A percentile compares a stretch with the other conserved stretches of the same genome.
These are phyloP conservation scores for Synaphobranchus kaupii DNA, from an alignment of 2,797 vertebrate genomes.

Conservation along the genomic window DNA sequence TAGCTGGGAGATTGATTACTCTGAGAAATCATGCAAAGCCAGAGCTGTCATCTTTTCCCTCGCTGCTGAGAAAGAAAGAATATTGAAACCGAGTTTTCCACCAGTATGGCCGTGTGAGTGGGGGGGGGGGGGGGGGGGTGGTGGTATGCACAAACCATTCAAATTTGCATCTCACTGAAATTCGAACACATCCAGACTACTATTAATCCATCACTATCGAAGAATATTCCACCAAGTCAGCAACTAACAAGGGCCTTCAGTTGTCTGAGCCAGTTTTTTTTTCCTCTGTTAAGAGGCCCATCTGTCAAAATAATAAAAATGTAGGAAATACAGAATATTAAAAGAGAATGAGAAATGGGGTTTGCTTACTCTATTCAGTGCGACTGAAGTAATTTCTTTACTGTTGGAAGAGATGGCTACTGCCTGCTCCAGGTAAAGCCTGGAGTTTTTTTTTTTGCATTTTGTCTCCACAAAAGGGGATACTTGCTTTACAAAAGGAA, in stretches of 20 bases:
- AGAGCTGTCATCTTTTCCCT: slow-evolving; percentile 23
- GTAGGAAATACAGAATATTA: neutral
- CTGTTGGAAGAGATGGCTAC: neutral
- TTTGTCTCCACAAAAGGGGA: neutral
- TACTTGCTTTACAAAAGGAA: slow-evolving; percentile 1
- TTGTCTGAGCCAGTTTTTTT: neutral
- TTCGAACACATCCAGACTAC: neutral
- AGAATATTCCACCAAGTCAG: neutral
- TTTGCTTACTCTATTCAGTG: neutral
- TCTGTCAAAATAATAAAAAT: slow-evolving; percentile 10
- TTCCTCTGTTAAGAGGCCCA: neutral
- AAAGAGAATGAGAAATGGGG: neutral
- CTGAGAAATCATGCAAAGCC: slow-evolving; percentile 46
- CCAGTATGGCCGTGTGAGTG: neutral
- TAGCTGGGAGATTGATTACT: slow-evolving; percentile 43
- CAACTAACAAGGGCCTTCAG: neutral
- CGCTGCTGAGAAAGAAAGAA: neutral
- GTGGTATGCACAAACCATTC: neutral
- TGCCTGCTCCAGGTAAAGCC: neutral
- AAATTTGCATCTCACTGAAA: neutral
- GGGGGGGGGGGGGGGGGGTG: neutral
- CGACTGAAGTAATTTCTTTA: neutral
- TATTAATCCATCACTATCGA: neutral
- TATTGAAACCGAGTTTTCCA: neutral
- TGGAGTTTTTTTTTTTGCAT: neutral